Base-by-base conservation (phyloP, 1,140 invertebrate species). In the Leptinotarsa lineolata region DNA sequence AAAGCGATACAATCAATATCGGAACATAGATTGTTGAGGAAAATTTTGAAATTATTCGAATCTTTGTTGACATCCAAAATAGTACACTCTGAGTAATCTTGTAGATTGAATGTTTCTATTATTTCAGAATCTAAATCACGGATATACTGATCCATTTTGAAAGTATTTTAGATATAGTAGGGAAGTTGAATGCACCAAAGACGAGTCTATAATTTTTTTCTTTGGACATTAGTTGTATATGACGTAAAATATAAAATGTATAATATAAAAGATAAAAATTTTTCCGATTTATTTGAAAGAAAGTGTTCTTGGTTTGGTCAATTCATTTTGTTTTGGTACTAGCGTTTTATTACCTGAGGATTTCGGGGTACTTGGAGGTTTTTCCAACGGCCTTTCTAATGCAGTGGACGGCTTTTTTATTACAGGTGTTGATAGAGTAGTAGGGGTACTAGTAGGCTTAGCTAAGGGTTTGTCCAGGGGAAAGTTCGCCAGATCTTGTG, bases 101-200 rank as follows among this genome's bases (percentile, higher is more conserved):
- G 20, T 11, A 68, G 20, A 48, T 22, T 21, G 67, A 68, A 68
- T n/a, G 67, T 68, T 48, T 68, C 67, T 48, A 68, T 48, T 18
- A 39, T 68, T 39, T 68, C 18, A 8, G 13, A 22, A 46, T 44
- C 44, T 0, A 68, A 68, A 48, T 68, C 67, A 46, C 67, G 44
- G 44, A 68, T 48, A 39, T 68, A 68, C 44, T 44, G 39, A 46
- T 68, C 45, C 44, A 45, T 46, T 18, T 3, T 18, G 1, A 60
- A 11, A 11, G 5, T 60, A 60, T 21, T 21, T 60, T n/a, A n/a
- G n/a, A n/a, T n/a, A 60, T 60, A 60, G 59, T 21, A 18, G 59
- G 59, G n/a, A n/a, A 60, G 5, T 60, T 60, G 21, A 60, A 63
- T 20, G 4, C 1, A 63, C 2, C 60, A 16, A 22, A 2, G n/a